Percentiles rank a stretch among this genome's conserved stretches.
Evolutionary conservation across 2,888 invertebrate genomes (phyloP).

Genomic region (Anagyrus pseudococci): DNA sequence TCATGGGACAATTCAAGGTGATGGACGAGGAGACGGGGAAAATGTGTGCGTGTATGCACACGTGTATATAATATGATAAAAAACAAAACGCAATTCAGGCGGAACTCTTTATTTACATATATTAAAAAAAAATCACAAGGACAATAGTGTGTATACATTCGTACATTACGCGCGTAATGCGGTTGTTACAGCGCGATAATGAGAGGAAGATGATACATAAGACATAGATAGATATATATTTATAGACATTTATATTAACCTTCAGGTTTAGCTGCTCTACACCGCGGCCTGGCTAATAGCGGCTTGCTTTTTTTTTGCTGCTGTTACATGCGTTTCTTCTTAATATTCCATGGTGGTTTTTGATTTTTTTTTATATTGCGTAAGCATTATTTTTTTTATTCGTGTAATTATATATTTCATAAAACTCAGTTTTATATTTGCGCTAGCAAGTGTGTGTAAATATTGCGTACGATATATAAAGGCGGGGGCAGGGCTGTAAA

Average conservation of each 20-base stretch:
- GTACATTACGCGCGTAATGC: constrained; percentile 22
- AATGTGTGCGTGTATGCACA: not conserved
- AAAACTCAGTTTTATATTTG: too few relatives aligned
- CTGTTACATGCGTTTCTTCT: too few relatives aligned
- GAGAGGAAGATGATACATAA: constrained; percentile 5
- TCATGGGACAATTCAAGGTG: too few relatives aligned
- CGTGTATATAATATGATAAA: constrained; percentile 2
- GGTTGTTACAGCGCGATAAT: constrained; percentile 9
- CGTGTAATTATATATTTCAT: too few relatives aligned
- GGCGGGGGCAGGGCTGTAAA: too few relatives aligned
- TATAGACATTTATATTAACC: too few relatives aligned
- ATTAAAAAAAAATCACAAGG: constrained; percentile 50
- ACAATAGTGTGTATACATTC: constrained; percentile 42
- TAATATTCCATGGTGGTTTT: not conserved
- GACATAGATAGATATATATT: not conserved
- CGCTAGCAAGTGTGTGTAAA: too few relatives aligned
- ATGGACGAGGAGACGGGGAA: too few relatives aligned
- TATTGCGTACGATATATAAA: too few relatives aligned
- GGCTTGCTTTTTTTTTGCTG: not conserved
- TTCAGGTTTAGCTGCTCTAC: not conserved
- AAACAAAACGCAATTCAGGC: constrained; percentile 19
- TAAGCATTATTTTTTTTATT: too few relatives aligned
- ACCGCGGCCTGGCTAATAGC: constrained; percentile 2
- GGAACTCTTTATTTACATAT: constrained; percentile 52
- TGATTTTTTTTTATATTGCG: constrained; percentile 9